Evolutionary conservation across 2,113 vertebrate species (phyloP), one percentile per base, ranked within the genome.

Genomic region (Perccottus glenii): DNA sequence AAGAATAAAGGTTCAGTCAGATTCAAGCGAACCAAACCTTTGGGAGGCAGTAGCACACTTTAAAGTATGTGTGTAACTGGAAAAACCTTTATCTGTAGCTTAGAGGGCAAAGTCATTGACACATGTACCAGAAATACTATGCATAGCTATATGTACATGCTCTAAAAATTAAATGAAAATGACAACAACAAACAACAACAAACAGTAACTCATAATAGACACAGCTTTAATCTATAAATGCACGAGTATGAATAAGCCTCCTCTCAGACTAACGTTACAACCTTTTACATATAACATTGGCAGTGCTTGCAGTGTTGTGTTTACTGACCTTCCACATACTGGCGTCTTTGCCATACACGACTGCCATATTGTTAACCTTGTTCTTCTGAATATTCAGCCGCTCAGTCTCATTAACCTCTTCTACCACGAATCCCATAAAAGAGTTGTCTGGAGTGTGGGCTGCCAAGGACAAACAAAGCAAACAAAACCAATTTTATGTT

Each of bases 401-500:
- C 90, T 96, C 95, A 0, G 97, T 96, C 76, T 93, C 90, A 55
- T 96, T 97, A 85, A 98, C 93, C 89, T 98, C 96, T 89, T 99
- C 96, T 0, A 96, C 94, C 87, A 97, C 97, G 4, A 99, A 99
- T 70, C 98, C 98, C 97, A 99, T 98, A 85, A 99, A 99, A 75
- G 98, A 99, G 91, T 99, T 99, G 86, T 99, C 98, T 0, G 98
- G 98, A 27, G 96, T 99, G 88, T 99, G 98, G 70, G 98, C 98
- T 99, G 89, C 42, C 63, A 72, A 76, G 62, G 75, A 84, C 63
- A 75, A 72, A 78, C 56, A 66, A 61, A 81, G 63, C 38, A 56
- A 75, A 57, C 33, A 76, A 56, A 55, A 55, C 19, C 46, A 71
- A 64, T 73, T 81, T 66, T 4, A 67, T 40, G 63, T 51, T 62